These are phyloP conservation scores for Terebella lapidaria DNA, from an alignment of 2,888 invertebrate genomes.

Conservation along the genomic window DNA sequence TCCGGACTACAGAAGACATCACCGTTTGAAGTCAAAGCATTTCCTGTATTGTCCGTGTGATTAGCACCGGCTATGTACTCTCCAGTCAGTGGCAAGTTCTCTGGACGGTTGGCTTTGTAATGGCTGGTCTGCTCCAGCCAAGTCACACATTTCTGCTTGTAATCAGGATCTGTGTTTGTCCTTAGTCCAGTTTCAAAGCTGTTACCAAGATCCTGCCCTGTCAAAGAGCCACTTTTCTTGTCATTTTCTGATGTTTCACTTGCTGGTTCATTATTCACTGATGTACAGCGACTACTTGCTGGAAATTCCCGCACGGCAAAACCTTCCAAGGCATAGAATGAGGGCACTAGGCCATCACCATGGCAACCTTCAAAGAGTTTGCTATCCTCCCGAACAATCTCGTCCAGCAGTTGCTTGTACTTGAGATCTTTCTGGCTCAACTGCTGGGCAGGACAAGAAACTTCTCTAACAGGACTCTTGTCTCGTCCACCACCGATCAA, in stretches of 20 bases:
- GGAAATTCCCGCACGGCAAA: slow-evolving; percentile 24
- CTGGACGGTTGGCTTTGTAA: background rate
- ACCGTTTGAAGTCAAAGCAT: too few relatives aligned
- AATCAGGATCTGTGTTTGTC: background rate
- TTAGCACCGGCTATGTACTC: too few relatives aligned
- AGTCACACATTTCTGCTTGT: background rate
- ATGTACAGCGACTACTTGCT: slow-evolving; percentile 8
- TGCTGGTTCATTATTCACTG: too few relatives aligned
- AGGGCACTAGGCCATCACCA: slow-evolving; percentile 11
- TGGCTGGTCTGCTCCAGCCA: background rate
- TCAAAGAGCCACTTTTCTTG: background rate
- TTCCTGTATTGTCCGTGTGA: too few relatives aligned
- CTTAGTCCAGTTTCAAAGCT: background rate
- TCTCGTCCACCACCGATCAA: too few relatives aligned
- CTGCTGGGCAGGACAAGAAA: too few relatives aligned
- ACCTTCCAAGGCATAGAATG: slow-evolving; percentile 3
- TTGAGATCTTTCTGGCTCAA: too few relatives aligned
- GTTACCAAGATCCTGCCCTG: background rate
- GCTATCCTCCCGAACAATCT: slow-evolving; percentile 15
- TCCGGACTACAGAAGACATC: background rate
- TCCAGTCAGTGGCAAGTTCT: too few relatives aligned
- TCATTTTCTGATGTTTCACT: too few relatives aligned
- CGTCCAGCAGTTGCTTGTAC: slow-evolving; percentile 13
- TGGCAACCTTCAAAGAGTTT: background rate
- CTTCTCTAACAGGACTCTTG: too few relatives aligned